Evolutionary conservation across 2,888 invertebrate species (phyloP), one percentile per base, ranked within the genome.

Genomic region (Drosophila hawaiiensis): DNA sequence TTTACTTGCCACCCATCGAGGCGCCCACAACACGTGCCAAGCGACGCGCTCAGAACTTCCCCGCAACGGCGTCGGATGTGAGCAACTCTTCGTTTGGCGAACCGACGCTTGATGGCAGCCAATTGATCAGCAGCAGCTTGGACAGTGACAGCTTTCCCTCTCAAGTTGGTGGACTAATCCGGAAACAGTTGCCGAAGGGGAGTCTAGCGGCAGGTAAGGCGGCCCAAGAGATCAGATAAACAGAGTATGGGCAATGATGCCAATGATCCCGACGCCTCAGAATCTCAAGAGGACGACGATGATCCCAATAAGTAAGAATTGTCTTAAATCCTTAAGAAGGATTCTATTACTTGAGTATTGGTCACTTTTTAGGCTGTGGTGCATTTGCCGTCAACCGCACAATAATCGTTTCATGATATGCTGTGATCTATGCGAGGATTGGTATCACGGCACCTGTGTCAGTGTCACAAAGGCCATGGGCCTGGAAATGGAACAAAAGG

Each of bases 371-470:
- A 95, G 97, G 92, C 94, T 98, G 62, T 99, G 99, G 98, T 99
- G 99, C 93, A 97, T 99, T 91, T 99, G 99, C 92, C 96, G 96
- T 84, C 97, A 98, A 91, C 99, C 99, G 0, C 98, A 98, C 92
- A 98, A 98, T 90, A 98, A 98, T 93, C 95, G 98, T 63, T 99
- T 99, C 92, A 99, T 99, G 99, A 99, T 99, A 89, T 98, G 98
- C 93, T 99, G 99, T 93, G 99, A 99, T 93, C 95, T 95, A 19
- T 99, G 99, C 92, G 97, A 98, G 92, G 98, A 99, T 92, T 99
- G 99, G 99, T 99, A 98, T 92, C 99, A 99, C 92, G 99, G 99
- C n/a, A 97, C 97, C 91, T 99, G 99, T 94, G 98, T 99, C 19
- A 97, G 97, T 85, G 97, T 99, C 52, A 98, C 98, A 28, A 96